Percentiles rank a stretch among this genome's conserved stretches.
These are phyloP conservation scores for Ganaspis brasiliensis DNA, from an alignment of 2,888 invertebrate genomes.

Conservation along the genomic window DNA sequence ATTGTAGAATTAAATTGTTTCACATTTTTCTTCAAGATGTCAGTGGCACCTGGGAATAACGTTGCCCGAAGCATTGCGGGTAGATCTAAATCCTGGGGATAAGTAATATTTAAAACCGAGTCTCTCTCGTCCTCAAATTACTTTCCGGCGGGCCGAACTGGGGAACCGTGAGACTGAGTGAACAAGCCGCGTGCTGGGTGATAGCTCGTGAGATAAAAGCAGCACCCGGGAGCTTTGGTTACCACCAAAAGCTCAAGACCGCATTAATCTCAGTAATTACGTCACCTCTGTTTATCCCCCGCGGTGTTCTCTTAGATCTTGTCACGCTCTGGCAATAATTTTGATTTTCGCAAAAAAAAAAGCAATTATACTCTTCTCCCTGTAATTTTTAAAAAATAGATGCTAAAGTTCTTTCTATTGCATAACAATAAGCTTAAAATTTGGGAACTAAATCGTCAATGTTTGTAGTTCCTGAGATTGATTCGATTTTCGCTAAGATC, in stretches of 20 bases:
- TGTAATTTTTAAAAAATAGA: too few relatives aligned
- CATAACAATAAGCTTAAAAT: neutral
- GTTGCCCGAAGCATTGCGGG: constrained; percentile 61
- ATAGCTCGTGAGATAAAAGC: constrained; percentile 70
- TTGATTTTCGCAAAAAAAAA: neutral
- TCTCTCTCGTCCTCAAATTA: constrained; percentile 72
- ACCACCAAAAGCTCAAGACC: constrained; percentile 70
- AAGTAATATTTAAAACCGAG: constrained; percentile 76
- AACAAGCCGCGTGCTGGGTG: constrained; percentile 64
- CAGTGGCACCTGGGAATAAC: constrained; percentile 58
- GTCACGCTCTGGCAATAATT: neutral
- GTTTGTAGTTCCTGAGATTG: neutral
- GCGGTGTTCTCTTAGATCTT: constrained; percentile 52
- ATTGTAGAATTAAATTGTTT: constrained; percentile 9
- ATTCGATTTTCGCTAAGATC: constrained; percentile 12
- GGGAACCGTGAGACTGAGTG: constrained; percentile 46
- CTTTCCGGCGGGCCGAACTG: constrained; percentile 68
- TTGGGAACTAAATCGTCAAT: neutral
- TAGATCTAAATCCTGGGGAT: constrained; percentile 70
- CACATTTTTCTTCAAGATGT: constrained; percentile 41
- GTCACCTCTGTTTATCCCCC: constrained; percentile 74
- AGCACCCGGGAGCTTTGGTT: constrained; percentile 59
- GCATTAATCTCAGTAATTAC: constrained; percentile 78
- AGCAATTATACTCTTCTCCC: neutral
- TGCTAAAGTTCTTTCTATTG: too few relatives aligned